Evolutionary conservation across 2,113 vertebrate genomes (phyloP).

Genomic region (Tupaia tana): DNA sequence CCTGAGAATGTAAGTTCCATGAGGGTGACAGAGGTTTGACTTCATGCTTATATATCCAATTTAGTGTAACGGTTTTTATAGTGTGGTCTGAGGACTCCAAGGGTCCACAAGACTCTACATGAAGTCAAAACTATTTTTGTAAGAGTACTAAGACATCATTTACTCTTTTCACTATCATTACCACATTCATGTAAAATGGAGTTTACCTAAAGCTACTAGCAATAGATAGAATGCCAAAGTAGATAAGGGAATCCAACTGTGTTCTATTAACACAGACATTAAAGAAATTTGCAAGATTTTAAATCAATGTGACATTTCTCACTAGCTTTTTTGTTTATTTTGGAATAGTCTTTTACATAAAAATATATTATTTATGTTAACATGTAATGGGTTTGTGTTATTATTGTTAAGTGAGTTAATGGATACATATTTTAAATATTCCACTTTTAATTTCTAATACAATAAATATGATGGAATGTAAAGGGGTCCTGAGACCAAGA

Average conservation of each 20-base stretch:
- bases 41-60: not conserved
- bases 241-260: not conserved
- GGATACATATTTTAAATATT: not conserved
- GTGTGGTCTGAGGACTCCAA: not conserved
- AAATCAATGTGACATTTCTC: not conserved
- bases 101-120: not conserved
- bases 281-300: not conserved
- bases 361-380: not conserved
- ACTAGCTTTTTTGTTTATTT: not conserved
- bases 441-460: not conserved
- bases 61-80: not conserved
- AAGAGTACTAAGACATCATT: not conserved
- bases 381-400: not conserved
- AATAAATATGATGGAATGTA: not conserved
- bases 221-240: not conserved
- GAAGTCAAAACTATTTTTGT: not conserved
- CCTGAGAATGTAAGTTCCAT: not conserved
- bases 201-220: not conserved
- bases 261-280: not conserved
- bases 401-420: not conserved
- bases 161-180: not conserved
- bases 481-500: not conserved
- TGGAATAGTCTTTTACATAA: not conserved
- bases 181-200: not conserved
- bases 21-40: not conserved